Base-by-base conservation (phyloP, 2,113 vertebrate species). In the Myotis brandtii region DNA sequence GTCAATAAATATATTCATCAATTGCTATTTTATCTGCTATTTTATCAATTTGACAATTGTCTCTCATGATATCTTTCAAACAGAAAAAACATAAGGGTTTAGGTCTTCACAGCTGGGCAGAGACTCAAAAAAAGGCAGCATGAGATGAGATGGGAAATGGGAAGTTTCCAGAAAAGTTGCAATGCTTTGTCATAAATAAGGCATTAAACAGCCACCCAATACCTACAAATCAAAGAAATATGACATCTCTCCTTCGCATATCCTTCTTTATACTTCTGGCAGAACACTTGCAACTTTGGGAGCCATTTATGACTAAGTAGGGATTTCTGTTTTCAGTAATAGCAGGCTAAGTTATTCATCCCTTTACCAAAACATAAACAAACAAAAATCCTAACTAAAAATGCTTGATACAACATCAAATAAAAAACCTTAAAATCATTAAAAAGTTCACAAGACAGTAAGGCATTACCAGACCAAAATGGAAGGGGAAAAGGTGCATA, bases 291-390 rank as follows among this genome's bases (percentile, higher is more conserved):
- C 13, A 81, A 86, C 2, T 94, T 37, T 72, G 54, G 56, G 40
- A 30, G 30, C 8, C 4, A 59, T 80, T 50, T 90, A 62, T 84
- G 56, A 94, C 75, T 64, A 76, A 40, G 27, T 20, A 62, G n/a
- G 9, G 46, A 92, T 95, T 89, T 89, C 32, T 37, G 30, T 37
- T 56, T 93, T 85, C 48, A 79, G 54, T 93, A 40, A 86, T 12
- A 82, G 27, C 27, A 82, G 23, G 16, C 27, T 92, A 79, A 8
- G 5, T 92, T 94, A 89, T 75, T n/a, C 50, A 84, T 69, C n/a
- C 23, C 13, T 54, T 32, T 27, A 4, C 8, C 16, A 30, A 76
- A 76, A 54, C 50, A 72, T 30, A 12, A 76, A 37, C 37, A 67
- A 76, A 30, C 27, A 75, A 48, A 48, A 70, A 40, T 21, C 20